A percentile compares a stretch with the other conserved stretches of the same genome.
phyloP scores from a whole-genome alignment of 30 jellyfish, hydroid and myxozoan genomes.

The Sanderia malayensis region DNA sequence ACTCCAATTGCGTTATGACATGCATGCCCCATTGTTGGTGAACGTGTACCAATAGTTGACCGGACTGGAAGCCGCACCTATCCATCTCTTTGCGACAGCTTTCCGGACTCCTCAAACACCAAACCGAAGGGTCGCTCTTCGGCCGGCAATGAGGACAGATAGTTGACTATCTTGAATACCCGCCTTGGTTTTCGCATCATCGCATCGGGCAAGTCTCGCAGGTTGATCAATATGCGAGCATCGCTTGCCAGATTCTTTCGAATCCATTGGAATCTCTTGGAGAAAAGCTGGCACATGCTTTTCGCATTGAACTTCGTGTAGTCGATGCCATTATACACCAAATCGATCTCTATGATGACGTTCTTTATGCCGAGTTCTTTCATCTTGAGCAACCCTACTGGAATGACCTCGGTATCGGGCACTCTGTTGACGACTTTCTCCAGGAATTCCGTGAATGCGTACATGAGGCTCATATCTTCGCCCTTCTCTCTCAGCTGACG shows the following conservation, averaged over 20 bases:
- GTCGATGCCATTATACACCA: slow-evolving; percentile 57
- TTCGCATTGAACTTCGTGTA: slow-evolving; percentile 30
- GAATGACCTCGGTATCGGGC: slow-evolving; percentile 58
- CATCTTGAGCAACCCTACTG: slow-evolving; percentile 68
- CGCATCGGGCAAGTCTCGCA: slow-evolving; percentile 69
- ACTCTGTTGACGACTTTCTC: slow-evolving; percentile 50
- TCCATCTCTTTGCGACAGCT: slow-evolving; percentile 69
- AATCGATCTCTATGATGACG: slow-evolving; percentile 60
- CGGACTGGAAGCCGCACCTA: slow-evolving; percentile 61
- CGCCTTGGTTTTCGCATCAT: slow-evolving; percentile 70
- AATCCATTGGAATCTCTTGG: slow-evolving; percentile 56
- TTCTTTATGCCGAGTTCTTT: slow-evolving; percentile 63
- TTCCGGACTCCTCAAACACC: slow-evolving; percentile 65
- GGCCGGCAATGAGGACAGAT: slow-evolving; percentile 60
- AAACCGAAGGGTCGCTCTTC: slow-evolving; percentile 61
- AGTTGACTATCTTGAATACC: slow-evolving; percentile 51
- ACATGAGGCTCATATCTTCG: slow-evolving; percentile 52
- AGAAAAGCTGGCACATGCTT: slow-evolving; percentile 35
- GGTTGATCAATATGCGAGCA: slow-evolving; percentile 44
- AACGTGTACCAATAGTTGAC: slow-evolving; percentile 73
- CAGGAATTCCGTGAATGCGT: slow-evolving; percentile 61
- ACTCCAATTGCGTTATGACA: slow-evolving; percentile 44
- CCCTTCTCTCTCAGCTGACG: slow-evolving; percentile 64
- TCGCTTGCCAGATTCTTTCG: slow-evolving; percentile 52
- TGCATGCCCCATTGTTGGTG: slow-evolving; percentile 85